Base-by-base conservation (phyloP, 64 coral and sea anemone genomes). In the Hydrozoanthus tunicans region DNA sequence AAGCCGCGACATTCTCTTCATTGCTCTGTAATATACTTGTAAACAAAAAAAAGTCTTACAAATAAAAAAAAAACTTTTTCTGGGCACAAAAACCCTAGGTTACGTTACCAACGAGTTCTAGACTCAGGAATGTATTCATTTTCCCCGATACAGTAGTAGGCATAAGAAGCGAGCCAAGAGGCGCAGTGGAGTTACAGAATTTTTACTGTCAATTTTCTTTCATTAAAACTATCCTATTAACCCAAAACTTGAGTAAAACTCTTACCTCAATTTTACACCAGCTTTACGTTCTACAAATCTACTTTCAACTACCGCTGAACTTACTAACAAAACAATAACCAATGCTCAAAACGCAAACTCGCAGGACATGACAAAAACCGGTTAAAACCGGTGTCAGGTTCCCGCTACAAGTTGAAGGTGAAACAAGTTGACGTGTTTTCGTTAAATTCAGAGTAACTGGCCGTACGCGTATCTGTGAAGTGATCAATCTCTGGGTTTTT, bases 301-400 rank as follows among this genome's bases (percentile, higher is more conserved):
- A 11, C 5, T 66, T 66, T 14, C 12, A 13, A 5, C 64, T 15
- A 13, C 64, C 10, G 5, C 17, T 3, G 12, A 11, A 11, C 12
- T 11, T 66, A 12, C 15, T 66, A 11, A 66, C 17, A 4, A 14
- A 66, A 66, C 12, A 11, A 66, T 17, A 13, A 66, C 4, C 10
- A 66, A 15, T 17, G 64, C 64, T 3, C 64, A 66, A 66, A 66
- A 43, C 32, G 32, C 32, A 43, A 15, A 17, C 3, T 66, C 10
- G 8, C 3, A 66, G 64, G 12, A 15, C 12, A 11, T 20, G 13
- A 4, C 3, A 7, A 4, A 14, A 53, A 68, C 81, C 81, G 51
- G 81, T 83, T 53, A 8, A 65, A 83, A 83, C 62, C 61, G 81
- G 81, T 83, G 61, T 64, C 52, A 5, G 52, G 60, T 65, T 82